Evolutionary conservation across 2,888 invertebrate genomes (phyloP), one percentile per base, ranked within the genome.

Genomic region (Hermaeophaga mercurialis): DNA sequence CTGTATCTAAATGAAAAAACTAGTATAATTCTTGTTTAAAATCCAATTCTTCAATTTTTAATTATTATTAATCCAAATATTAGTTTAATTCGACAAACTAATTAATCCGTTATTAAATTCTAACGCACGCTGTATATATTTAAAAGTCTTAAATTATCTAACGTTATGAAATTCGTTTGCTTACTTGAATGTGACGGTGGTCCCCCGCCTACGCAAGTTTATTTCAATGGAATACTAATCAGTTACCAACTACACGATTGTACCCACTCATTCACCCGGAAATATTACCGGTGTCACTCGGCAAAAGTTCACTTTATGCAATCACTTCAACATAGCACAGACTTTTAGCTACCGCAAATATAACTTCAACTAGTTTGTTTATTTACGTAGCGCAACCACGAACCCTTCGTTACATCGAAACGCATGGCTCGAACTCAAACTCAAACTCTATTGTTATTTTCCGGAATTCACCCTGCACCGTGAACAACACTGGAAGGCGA

Each of bases 361-460:
- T 17, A 41, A 28, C 33, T 11, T 50, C 19, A 50, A 52, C 43
- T 43, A 19, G 4, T 31, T 19, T 33, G 50, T 49, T 44, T 36
- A 43, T 49, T 56, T 43, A 45, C 50, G 31, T 31, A 36, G 14
- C 28, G n/a, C 24, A 34, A 45, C 50, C 50, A 31, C 44, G 22
- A 50, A 28, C 11, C 17, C 31, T 22, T 12, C 26, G 19, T 56
- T 48, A 17, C 26, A 11, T 22, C 41, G 19, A 49, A 54, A 54
- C 58, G 61, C 61, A 44, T 58, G 61, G 53, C 24, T 24, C 24
- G 11, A 49, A 39, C 41, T 15, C 22, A 22, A 22, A 22, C 3
- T n/a, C n/a, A 44, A 34, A 26, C 28, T 14, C 38, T 45, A 44
- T 15, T 56, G 41, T 61, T 52, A 33, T 56, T 31, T 39, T 45